Base-by-base conservation (phyloP, 2,888 invertebrate species). In the Cynaeus angustus region DNA sequence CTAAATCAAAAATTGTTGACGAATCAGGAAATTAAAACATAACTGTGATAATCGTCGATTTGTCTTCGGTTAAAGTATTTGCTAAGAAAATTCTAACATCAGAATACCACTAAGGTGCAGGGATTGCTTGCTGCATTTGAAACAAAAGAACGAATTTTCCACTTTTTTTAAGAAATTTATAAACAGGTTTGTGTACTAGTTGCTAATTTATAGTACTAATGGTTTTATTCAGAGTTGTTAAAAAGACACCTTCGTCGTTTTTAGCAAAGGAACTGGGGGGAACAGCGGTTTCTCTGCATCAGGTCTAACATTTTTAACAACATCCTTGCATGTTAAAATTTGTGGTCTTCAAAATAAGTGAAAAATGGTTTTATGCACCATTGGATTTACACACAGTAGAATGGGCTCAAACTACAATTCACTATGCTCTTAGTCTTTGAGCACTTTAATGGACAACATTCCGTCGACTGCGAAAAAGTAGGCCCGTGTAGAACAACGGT, bases 111-210 rank as follows among this genome's bases (percentile, higher is more conserved):
- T 77, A 92, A 61, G 89, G 92, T 76, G 91, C 91, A 0, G 91
- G 91, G 0, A 85, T 87, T 0, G 86, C 85, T 8, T 87, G 87
- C 1, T 78, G n/a, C n/a, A n/a, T 86, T 13, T 81, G 82, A 0
- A 80, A 86, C 28, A 82, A 82, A 41, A 80, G 81, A 45, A 90
- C 91, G 0, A 86, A 87, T 89, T 91, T 77, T 92, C 91, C 4
- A 91, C 90, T 6, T 93, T 93, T 79, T 83, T 94, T 14, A 83
- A 94, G 56, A 92, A 85, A 90, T 66, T 86, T 93, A 0, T 81
- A 94, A 0, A 77, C 88, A 1, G 88, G 90, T 74, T 33, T 33
- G 33, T 2, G 21, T 21, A 21, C 21, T 21, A 21, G 4, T 21
- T 21, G 2, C 21, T 4, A 3, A 4, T 21, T 21, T 33, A 33